Evolutionary conservation across 2,797 vertebrate genomes (phyloP), one percentile per base, ranked within the genome.

Genomic region (Lophius americanus): DNA sequence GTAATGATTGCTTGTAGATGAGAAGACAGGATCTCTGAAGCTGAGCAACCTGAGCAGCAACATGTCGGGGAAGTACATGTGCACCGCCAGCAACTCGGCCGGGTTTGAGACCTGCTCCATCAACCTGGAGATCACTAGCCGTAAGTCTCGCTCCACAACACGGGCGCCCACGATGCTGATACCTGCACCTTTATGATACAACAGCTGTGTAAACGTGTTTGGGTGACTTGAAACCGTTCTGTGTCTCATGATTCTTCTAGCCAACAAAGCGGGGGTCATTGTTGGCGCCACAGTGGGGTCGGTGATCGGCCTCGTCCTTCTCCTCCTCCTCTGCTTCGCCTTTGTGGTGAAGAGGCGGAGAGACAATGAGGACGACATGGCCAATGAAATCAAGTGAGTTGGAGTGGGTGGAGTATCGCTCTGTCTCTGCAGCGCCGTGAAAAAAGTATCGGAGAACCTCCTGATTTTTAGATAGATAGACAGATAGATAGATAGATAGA

Each of bases 331-430:
- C 55, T 63, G 95, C 10, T 10, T 94, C 0, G 54, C 92, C 35
- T 95, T 94, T 71, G 84, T 93, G 63, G 0, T 81, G 73, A 95
- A 85, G 81, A 92, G 88, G 67, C 91, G 85, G 57, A 93, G 93
- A 70, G 92, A 96, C 1, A 62, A 65, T 0, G 93, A 95, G 64
- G 96, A 99, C 5, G 96, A 99, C 64, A 89, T 90, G 50, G 94
- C 97, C 79, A 99, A 99, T 0, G 97, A 99, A 48, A 99, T 99
- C 90, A 99, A 98, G 98, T 98, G 91, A 89, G 92, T 69, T 49
- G 3, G 0, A 2, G 33, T 9, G 3, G 3, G 3, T 42, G 1
- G 23, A 23, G 23, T 23, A 23, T 23, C 23, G 23, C 23, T 23
- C 23, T 23, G 23, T 23, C 23, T 23, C 23, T 23, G 23, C 23